phyloP scores from a whole-genome alignment of 2,888 invertebrate species.

The Hedychridium roseum region DNA sequence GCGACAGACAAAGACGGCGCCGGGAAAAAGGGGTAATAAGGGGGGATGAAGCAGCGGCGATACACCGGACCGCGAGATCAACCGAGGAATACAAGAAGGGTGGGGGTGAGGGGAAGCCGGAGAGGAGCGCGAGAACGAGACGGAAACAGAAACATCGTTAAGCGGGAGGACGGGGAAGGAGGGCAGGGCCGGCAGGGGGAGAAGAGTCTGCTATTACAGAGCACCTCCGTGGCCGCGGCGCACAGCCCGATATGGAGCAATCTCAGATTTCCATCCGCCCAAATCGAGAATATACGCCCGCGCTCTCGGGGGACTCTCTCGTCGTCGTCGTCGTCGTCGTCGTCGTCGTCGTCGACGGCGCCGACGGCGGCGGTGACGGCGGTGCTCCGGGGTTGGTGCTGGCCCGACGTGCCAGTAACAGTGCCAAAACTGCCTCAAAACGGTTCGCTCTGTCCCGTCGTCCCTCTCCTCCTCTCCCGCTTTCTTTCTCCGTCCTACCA shows the following conservation, averaged over 20 bases:
- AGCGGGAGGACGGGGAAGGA: slow-evolving; percentile 4
- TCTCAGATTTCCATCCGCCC: slow-evolving; percentile 75
- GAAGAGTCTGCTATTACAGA: slow-evolving; percentile 55
- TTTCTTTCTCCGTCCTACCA: slow-evolving; percentile 16
- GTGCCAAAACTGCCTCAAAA: slow-evolving; percentile 56
- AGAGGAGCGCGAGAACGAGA: slow-evolving; percentile 7
- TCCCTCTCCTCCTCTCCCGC: slow-evolving; percentile 24
- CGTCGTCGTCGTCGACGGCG: slow-evolving; percentile 18
- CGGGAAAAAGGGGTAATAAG: too few relatives aligned
- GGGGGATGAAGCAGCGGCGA: too few relatives aligned
- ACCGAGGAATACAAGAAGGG: slow-evolving; percentile 12
- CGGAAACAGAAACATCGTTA: slow-evolving; percentile 14
- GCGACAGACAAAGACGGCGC: not conserved
- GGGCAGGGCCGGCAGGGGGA: slow-evolving; percentile 15
- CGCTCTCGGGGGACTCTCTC: slow-evolving; percentile 44
- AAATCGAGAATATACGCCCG: slow-evolving; percentile 71
- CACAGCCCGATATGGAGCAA: slow-evolving; percentile 74
- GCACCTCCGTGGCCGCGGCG: slow-evolving; percentile 56
- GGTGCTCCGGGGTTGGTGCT: slow-evolving; percentile 41
- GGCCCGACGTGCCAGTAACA: slow-evolving; percentile 42
- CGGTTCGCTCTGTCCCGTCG: slow-evolving; percentile 33
- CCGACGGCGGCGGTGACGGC: slow-evolving; percentile 29
- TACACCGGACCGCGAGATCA: not conserved
- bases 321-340: slow-evolving; percentile 7
- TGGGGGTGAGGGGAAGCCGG: slow-evolving; percentile 11